These are phyloP conservation scores for Chiridota heheva DNA, from an alignment of 35 echinoderm and acorn worm species.

Conservation along the genomic window DNA sequence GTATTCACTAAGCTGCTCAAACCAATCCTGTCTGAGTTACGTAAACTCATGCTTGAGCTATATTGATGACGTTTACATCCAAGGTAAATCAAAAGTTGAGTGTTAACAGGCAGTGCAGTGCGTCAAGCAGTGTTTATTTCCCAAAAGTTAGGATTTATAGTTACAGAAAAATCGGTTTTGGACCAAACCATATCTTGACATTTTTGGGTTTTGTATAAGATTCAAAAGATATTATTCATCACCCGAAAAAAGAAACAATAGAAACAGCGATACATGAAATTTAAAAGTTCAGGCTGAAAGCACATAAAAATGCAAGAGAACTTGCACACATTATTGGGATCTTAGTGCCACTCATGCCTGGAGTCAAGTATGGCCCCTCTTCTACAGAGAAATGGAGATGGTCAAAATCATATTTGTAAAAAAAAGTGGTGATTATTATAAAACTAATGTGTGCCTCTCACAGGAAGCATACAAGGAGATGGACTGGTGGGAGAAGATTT, in stretches of 20 bases:
- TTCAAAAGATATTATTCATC: neutral
- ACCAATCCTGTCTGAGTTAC: conserved; percentile 14
- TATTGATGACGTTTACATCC: conserved; percentile 11
- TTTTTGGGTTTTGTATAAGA: conserved; percentile 12
- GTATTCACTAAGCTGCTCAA: conserved; percentile 31
- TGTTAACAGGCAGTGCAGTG: neutral
- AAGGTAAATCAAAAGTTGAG: neutral
- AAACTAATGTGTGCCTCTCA: no score
- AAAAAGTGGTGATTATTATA: neutral
- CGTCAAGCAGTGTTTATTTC: neutral
- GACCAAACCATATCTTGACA: neutral
- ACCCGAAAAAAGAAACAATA: conserved; percentile 10
- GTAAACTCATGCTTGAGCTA: conserved; percentile 9
- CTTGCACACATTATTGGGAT: conserved; percentile 6
- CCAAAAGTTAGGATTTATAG: neutral
- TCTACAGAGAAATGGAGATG: conserved; percentile 15
- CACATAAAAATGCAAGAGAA: conserved; percentile 15
- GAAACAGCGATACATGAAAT: neutral
- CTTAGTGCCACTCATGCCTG: conserved; percentile 6
- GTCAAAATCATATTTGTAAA: conserved; percentile 20
- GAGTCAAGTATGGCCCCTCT: conserved; percentile 38
- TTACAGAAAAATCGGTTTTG: conserved; percentile 5
- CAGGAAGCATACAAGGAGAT: conserved; percentile 3
- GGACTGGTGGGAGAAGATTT: conserved; percentile 24
- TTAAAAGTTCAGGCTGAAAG: no score